Evolutionary conservation across 2,113 vertebrate genomes (phyloP).

Genomic region (Python bivittatus): DNA sequence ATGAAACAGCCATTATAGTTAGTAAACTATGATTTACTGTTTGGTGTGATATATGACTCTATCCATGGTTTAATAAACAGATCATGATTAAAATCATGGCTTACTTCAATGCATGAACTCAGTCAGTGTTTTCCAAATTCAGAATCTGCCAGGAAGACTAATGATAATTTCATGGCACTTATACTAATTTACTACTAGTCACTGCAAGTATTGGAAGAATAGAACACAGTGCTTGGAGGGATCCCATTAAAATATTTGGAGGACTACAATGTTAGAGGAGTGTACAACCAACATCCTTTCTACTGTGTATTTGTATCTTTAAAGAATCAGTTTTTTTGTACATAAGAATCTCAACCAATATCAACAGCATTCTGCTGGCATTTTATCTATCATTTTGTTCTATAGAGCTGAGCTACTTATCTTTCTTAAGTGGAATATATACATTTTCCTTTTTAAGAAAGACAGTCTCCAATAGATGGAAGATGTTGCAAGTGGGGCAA

Average conservation of each 20-base stretch:
- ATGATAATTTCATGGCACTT: not conserved
- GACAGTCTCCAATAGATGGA: not conserved
- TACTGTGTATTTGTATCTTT: not conserved
- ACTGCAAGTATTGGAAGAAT: not conserved
- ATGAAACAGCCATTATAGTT: no score
- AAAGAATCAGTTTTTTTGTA: not conserved
- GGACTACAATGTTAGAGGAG: not conserved
- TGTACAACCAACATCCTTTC: not conserved
- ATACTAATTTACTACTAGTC: not conserved
- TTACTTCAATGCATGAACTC: no score
- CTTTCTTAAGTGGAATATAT: not conserved
- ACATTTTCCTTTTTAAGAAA: not conserved
- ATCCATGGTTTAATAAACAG: no score
- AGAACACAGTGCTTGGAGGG: not conserved
- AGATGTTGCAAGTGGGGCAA: not conserved
- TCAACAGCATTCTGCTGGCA: not conserved
- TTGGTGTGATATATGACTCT: no score
- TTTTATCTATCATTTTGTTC: not conserved
- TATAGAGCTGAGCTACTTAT: not conserved
- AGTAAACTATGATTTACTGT: no score
- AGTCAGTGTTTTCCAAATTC: not conserved
- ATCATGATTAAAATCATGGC: no score
- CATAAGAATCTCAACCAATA: not conserved
- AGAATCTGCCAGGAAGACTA: not conserved
- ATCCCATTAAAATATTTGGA: not conserved